Conservation (phyloP, 2,888 invertebrate genomes). For the Tridacna gigas region DNA sequence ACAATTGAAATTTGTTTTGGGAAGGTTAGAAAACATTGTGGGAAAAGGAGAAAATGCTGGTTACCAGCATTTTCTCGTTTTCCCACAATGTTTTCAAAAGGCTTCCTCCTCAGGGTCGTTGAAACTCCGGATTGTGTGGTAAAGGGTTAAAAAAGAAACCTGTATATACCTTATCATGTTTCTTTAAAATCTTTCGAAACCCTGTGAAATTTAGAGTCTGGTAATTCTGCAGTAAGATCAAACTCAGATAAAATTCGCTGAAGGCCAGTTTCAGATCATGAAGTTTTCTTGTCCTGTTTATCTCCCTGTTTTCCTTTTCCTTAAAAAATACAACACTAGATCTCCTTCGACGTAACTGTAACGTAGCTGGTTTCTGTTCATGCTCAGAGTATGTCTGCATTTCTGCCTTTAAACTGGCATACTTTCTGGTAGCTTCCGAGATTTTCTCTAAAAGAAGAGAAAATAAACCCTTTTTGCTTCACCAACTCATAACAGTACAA, state of each 20-base stretch:
- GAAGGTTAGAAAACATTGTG: neutral
- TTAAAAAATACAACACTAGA: constrained; percentile 52
- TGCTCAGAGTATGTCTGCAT: constrained; percentile 87
- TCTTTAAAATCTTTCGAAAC: constrained; percentile 99
- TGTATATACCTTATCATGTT: constrained; percentile 95
- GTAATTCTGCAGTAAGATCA: constrained; percentile 98
- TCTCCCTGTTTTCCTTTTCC: constrained; percentile 71
- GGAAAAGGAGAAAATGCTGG: neutral
- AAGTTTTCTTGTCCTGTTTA: constrained; percentile 75
- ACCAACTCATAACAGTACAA: no score
- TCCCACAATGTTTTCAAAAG: constrained; percentile 5
- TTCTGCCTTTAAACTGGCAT: constrained; percentile 95
- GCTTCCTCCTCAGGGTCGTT: no score
- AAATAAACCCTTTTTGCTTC: neutral
- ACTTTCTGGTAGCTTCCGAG: constrained; percentile 98
- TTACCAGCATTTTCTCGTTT: neutral
- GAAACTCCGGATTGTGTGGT: no score
- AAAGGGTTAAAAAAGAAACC: neutral
- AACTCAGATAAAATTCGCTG: constrained; percentile 98
- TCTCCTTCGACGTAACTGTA: constrained; percentile 66
- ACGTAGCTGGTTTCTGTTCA: constrained; percentile 68
- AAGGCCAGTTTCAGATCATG: constrained; percentile 98
- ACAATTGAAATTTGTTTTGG: no score
- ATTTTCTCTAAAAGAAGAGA: constrained; percentile 91
- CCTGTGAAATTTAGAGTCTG: constrained; percentile 99